Evolutionary conservation across 2,113 vertebrate species (phyloP), one percentile per base, ranked within the genome.

Genomic region (Prinia subflava): DNA sequence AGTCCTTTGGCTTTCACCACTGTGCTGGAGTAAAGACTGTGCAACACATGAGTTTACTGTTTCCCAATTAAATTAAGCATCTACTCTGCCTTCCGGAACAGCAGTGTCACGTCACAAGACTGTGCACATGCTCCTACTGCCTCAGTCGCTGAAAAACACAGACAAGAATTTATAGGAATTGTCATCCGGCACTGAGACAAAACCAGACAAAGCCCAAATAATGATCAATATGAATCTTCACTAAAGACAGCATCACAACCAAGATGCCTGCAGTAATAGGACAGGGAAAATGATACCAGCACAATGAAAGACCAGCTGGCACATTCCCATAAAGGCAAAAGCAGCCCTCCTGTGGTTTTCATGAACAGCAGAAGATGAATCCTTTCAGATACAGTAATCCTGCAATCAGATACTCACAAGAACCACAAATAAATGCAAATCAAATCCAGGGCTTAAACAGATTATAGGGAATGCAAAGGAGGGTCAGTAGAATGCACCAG

Each of bases 341-440:
- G 69, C 87, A 92, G 92, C 77, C 83, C 93, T 94, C 87, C 91
- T 73, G 74, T 47, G 63, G 89, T 42, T 95, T 57, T 83, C 84
- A 95, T 83, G 70, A 87, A 91, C 84, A 74, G 87, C 63, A 79
- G 75, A 87, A 69, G 96, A 96, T 81, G 91, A 93, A 95, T 89
- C 94, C 73, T 67, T 93, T 89, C 91, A 90, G 77, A 94, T 87
- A 89, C 63, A 90, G 80, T 90, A 93, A 95, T 92, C 92, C 83
- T 74, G 83, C 90, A 78, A 74, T 70, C 87, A 95, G 86, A 90
- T 92, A 83, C 80, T 83, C 63, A 53, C 11, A 6, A 90, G 83
- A 81, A 74, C 68, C 17, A 10, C 92, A 90, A 94, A 90, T 42
- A 94, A 92, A 90, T 8, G 12, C 8, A 9, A 76, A 83, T 74